Evolutionary conservation across 30 jellyfish, hydroid and myxozoan species (phyloP).

Genomic region (Hydractinia symbiolongicarpus): DNA sequence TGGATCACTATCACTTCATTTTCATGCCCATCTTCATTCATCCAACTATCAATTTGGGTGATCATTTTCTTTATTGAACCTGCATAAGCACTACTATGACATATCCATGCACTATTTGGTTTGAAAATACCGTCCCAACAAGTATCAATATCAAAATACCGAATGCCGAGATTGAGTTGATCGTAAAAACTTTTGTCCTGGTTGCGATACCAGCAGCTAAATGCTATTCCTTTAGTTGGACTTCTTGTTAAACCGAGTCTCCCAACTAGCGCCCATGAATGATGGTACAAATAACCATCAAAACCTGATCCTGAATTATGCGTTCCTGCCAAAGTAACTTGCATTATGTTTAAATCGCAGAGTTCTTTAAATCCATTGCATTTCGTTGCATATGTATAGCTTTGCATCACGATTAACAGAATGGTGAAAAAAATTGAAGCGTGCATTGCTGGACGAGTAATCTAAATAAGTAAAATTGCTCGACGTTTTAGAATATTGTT

Average conservation of each 20-base stretch:
- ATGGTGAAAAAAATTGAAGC: no score
- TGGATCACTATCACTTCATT: conserved; percentile 69
- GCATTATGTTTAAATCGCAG: conserved; percentile 43
- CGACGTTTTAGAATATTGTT: no score
- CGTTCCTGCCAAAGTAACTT: conserved; percentile 82
- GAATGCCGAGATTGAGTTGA: conserved; percentile 75
- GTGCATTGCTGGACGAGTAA: no score
- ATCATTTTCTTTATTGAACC: conserved; percentile 50
- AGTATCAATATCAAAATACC: conserved; percentile 77
- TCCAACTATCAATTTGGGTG: conserved; percentile 60
- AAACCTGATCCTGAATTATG: conserved; percentile 83
- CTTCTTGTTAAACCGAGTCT: no score
- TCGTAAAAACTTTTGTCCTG: conserved; percentile 47
- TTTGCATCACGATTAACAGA: no score
- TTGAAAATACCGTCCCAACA: conserved; percentile 51
- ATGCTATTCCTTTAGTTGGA: conserved; percentile 30
- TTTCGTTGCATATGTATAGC: not conserved
- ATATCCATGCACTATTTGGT: conserved; percentile 53
- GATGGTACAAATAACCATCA: conserved; percentile 52
- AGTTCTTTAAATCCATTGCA: conserved; percentile 77
- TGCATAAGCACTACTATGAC: conserved; percentile 69
- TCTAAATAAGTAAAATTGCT: no score
- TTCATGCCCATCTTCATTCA: conserved; percentile 44
- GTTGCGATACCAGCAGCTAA: conserved; percentile 57
- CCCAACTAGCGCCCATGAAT: conserved; percentile 24